Evolutionary conservation across 37 sponge, comb jelly and placozoan genomes (phyloP), one percentile per base, ranked within the genome.

Genomic region (Chondrilla cf. caribensis): DNA sequence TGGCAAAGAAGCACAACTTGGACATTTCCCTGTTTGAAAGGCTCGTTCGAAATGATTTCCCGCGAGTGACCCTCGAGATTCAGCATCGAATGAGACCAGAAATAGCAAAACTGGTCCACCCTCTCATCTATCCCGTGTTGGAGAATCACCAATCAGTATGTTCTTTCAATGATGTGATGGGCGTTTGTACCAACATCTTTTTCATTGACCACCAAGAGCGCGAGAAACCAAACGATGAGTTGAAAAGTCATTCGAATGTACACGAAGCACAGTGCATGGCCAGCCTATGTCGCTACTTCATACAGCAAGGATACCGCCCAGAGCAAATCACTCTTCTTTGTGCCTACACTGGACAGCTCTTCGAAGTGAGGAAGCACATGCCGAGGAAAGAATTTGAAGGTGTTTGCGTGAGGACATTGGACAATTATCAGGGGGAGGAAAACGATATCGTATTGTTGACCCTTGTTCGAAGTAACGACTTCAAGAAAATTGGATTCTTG

Each of bases 341-440:
- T 17, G 72, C 88, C 0, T 98, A 98, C 76, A 81, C 68, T 43
- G 98, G 98, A 22, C 98, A 95, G 75, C 78, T 87, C 15, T 82
- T 92, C 22, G 51, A 81, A 25, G 60, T 95, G 40, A 82, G 78
- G 47, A 54, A 55, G 14, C 60, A 41, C 0, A 85, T 87, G 86
- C 83, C 79, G n/a, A 83, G 77, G 29, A 54, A 22, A n/a, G 28
- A 39, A 58, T 92, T 86, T 66, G 66, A 88, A 70, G 92, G 92
- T 19, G 86, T 97, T 2, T 62, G 84, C 25, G 78, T 90, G 31
- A 58, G 80, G 36, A 85, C 93, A 43, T 79, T 97, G 7, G 98
- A 95, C 55, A 87, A 92, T 76, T 97, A 91, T 78, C 98, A 98
- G 54, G 98, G 98, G 39, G 98, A 98, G 79, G 98, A 98, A 70